Percentiles rank a stretch among this genome's conserved stretches.
These are phyloP conservation scores for Gari tellinella DNA, from an alignment of 2,888 invertebrate species.

Conservation along the genomic window DNA sequence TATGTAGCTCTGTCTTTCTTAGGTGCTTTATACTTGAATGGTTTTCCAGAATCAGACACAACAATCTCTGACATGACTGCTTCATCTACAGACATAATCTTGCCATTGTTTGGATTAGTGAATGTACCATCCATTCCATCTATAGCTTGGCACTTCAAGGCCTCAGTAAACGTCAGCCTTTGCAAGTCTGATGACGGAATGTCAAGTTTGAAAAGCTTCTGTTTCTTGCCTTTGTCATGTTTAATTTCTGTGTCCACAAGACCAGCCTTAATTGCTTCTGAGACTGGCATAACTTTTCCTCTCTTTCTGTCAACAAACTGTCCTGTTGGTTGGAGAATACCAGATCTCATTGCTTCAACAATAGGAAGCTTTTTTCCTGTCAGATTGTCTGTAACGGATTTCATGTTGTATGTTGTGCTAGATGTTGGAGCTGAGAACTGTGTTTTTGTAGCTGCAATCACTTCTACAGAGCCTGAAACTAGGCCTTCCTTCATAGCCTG, in stretches of 20 bases:
- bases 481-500: slow-evolving; percentile 92
- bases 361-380: slow-evolving; percentile 91
- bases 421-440: slow-evolving; percentile 67
- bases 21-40: slow-evolving; percentile 75
- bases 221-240: slow-evolving; percentile 55
- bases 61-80: slow-evolving; percentile 86
- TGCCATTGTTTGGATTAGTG: slow-evolving; percentile 92
- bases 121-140: slow-evolving; percentile 85
- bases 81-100: slow-evolving; percentile 93
- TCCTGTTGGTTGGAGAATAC: slow-evolving; percentile 89
- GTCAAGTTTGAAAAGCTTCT: slow-evolving; percentile 35
- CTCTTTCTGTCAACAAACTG: slow-evolving; percentile 93
- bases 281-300: slow-evolving; percentile 92
- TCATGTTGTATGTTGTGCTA: slow-evolving; percentile 72
- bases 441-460: slow-evolving; percentile 69
- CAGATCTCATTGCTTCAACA: slow-evolving; percentile 92
- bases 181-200: slow-evolving; percentile 85
- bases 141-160: slow-evolving; percentile 91
- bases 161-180: slow-evolving; percentile 88
- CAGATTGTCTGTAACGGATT: slow-evolving; percentile 90
- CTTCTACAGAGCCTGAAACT: slow-evolving; percentile 93
- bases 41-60: slow-evolving; percentile 68
- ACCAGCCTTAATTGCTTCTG: slow-evolving; percentile 95
- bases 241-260: slow-evolving; percentile 86
- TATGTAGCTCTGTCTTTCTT: slow-evolving; percentile 77